Evolutionary conservation across 2,888 invertebrate species (phyloP), one percentile per base, ranked within the genome.

Genomic region (Plagodis dolabraria): DNA sequence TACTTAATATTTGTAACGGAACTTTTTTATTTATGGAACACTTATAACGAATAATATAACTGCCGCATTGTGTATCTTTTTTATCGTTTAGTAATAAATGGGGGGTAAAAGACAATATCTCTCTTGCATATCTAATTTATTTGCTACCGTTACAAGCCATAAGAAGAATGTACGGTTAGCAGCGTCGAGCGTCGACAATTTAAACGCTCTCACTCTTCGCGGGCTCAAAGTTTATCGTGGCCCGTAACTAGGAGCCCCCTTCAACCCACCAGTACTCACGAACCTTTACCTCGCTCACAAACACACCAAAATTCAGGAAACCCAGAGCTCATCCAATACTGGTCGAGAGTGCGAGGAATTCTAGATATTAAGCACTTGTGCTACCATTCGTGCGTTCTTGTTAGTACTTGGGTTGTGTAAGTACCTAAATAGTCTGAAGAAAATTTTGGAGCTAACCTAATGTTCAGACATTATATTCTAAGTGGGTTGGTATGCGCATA

Each of bases 171-270:
- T 87, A 88, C 85, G 82, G 87, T 85, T 85, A 85, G 83, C 86
- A 87, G 77, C 83, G 79, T 71, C 69, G 72, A 84, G 79, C 84
- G 87, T 82, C 86, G 88, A 89, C 88, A 87, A 88, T 91, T 89
- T 90, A 89, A 90, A 85, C 86, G 86, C 82, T 87, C 82, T 87
- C 85, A 84, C 88, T 89, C 90, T 89, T 87, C 85, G 82, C 82
- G 82, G 81, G 82, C 87, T 81, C 84, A 78, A 87, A 91, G 82
- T 91, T 91, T 91, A 90, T 91, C 85, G 90, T 84, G 79, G 56
- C 78, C 85, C 86, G 87, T 90, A 89, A 90, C 90, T 85, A 83
- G 61, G 81, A 79, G 81, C 79, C 79, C 77, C 79, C 72, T 74
- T 76, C 77, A 79, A 77, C 75, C 75, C 67, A 64, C 90, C 87